A percentile compares a stretch with the other conserved stretches of the same genome.
Conservation (phyloP, 1,140 invertebrate genomes). For the Sogatella furcifera region DNA sequence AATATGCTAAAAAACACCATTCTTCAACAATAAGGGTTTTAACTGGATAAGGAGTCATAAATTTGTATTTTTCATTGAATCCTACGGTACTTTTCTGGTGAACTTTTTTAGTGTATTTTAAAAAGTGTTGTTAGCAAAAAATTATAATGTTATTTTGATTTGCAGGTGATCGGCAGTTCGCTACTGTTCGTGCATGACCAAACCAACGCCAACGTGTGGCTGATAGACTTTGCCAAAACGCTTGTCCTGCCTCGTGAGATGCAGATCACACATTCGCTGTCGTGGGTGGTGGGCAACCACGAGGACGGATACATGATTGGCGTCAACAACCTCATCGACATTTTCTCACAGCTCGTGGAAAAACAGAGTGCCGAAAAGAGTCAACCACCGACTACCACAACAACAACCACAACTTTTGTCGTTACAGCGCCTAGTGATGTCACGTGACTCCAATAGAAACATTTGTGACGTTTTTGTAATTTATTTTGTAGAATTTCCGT, state of each 20-base stretch:
- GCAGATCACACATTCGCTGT: slow-evolving; percentile 64
- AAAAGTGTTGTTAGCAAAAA: too few relatives aligned
- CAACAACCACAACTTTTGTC: background rate
- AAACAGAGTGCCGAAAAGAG: background rate
- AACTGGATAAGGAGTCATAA: too few relatives aligned
- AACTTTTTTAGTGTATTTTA: too few relatives aligned
- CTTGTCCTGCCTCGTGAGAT: slow-evolving; percentile 55
- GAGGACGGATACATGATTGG: slow-evolving; percentile 96
- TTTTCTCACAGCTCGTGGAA: slow-evolving; percentile 49
- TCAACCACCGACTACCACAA: background rate
- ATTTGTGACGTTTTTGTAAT: too few relatives aligned
- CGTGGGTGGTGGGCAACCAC: slow-evolving; percentile 94
- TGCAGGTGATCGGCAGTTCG: slow-evolving; percentile 87
- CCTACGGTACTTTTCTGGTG: too few relatives aligned
- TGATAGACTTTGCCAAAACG: slow-evolving; percentile 98
- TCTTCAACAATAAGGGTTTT: too few relatives aligned
- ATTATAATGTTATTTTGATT: too few relatives aligned
- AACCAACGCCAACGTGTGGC: slow-evolving; percentile 80
- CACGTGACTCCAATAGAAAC: background rate
- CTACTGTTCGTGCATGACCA: slow-evolving; percentile 92
- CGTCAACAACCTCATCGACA: slow-evolving; percentile 85
- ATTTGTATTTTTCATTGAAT: too few relatives aligned
- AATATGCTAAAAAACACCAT: too few relatives aligned
- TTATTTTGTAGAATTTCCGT: too few relatives aligned
- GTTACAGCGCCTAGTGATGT: background rate